Evolutionary conservation across 2,888 invertebrate species (phyloP).

Genomic region (Quadroppia sp.): DNA sequence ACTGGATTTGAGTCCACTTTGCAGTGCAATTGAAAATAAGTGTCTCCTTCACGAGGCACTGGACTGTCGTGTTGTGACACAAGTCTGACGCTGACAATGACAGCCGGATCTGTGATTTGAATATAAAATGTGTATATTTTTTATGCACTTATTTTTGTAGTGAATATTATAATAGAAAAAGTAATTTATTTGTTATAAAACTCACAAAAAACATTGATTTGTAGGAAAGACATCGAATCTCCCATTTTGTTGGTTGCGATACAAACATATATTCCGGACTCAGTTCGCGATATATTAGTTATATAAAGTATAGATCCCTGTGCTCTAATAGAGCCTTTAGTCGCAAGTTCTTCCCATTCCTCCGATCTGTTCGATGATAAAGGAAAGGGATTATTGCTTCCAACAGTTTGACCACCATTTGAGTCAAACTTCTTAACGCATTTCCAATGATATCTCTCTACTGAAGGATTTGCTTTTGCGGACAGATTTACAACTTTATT

Average conservation of each 20-base stretch:
- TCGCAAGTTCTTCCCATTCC: slow-evolving; percentile 7
- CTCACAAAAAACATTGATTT: slow-evolving; percentile 32
- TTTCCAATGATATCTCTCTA: slow-evolving; percentile 25
- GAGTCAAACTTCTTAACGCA: slow-evolving; percentile 12
- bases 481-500: slow-evolving; percentile 19
- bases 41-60: slow-evolving; percentile 38
- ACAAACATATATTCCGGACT: slow-evolving; percentile 41
- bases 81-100: slow-evolving; percentile 12
- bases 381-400: slow-evolving; percentile 12
- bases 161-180: slow-evolving; percentile 2
- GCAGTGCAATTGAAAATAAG: slow-evolving; percentile 38
- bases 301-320: slow-evolving; percentile 40
- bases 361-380: slow-evolving; percentile 22
- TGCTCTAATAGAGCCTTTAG: slow-evolving; percentile 18
- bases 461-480: slow-evolving; percentile 26
- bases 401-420: not conserved
- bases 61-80: slow-evolving; percentile 32
- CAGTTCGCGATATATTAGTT: slow-evolving; percentile 36
- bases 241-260: slow-evolving; percentile 40
- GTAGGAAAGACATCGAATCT: slow-evolving; percentile 20
- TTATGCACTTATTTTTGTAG: no score
- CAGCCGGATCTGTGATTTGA: slow-evolving; percentile 15
- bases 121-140: no score
- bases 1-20: slow-evolving; percentile 39
- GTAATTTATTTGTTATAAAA: slow-evolving; percentile 27